Percentiles rank a stretch among this genome's conserved stretches.
Evolutionary conservation across 2,888 invertebrate species (phyloP).

Genomic region (Sycophila texana): DNA sequence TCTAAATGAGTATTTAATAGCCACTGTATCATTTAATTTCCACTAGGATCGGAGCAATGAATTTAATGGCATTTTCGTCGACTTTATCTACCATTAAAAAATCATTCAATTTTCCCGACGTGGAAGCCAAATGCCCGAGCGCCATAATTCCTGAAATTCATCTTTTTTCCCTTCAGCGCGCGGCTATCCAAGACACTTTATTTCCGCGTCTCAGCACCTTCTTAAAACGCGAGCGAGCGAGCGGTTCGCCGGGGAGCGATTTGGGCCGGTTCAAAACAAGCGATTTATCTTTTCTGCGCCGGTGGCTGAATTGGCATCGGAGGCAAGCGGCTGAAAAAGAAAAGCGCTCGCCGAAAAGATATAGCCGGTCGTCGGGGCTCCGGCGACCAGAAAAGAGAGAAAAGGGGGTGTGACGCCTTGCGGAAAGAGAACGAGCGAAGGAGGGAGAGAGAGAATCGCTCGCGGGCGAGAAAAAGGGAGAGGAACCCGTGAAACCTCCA

Average conservation of each 20-base stretch:
- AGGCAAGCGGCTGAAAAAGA: slow-evolving; percentile 62
- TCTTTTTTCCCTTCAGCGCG: slow-evolving; percentile 12
- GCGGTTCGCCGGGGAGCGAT: slow-evolving; percentile 62
- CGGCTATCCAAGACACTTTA: slow-evolving; percentile 52
- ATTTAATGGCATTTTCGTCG: background rate
- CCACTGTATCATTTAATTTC: background rate
- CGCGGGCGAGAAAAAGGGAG: slow-evolving; percentile 50
- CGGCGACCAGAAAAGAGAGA: slow-evolving; percentile 44
- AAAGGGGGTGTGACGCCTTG: slow-evolving; percentile 50
- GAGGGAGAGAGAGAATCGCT: slow-evolving; percentile 17
- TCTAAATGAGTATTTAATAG: slow-evolving; percentile 6
- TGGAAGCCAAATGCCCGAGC: slow-evolving; percentile 28
- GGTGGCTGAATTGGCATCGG: slow-evolving; percentile 66
- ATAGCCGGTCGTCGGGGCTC: slow-evolving; percentile 60
- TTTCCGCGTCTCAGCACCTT: slow-evolving; percentile 58
- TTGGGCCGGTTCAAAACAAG: slow-evolving; percentile 69
- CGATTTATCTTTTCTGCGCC: slow-evolving; percentile 72
- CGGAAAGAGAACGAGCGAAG: slow-evolving; percentile 30
- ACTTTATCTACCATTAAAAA: slow-evolving; percentile 47
- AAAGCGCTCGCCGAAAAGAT: slow-evolving; percentile 66
- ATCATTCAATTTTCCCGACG: slow-evolving; percentile 48
- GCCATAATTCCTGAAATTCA: slow-evolving; percentile 45
- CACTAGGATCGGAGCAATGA: background rate
- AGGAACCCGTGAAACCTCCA: background rate
- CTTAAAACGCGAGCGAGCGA: slow-evolving; percentile 58